Conservation (phyloP, 2,113 vertebrate genomes). For the Ciconia boyciana region DNA sequence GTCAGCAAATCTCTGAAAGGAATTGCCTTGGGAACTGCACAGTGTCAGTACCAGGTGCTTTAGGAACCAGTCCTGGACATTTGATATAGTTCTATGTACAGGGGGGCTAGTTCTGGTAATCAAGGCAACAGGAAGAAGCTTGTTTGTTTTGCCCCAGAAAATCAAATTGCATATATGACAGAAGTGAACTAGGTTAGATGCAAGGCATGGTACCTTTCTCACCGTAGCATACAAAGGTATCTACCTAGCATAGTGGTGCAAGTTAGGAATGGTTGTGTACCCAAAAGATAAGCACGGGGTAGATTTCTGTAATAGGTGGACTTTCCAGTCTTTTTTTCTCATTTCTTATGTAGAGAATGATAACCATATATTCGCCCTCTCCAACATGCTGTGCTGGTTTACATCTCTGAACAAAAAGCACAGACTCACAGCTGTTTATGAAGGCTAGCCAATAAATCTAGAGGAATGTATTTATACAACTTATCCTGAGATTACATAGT, state of each 20-base stretch:
- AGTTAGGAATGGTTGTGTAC: neutral
- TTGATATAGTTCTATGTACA: neutral
- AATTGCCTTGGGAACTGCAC: constrained; percentile 21
- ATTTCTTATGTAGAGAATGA: neutral
- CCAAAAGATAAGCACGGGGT: neutral
- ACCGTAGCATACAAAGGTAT: neutral
- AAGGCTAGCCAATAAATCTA: constrained; percentile 38
- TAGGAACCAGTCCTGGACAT: constrained; percentile 7
- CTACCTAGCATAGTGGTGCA: neutral
- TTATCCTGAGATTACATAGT: neutral
- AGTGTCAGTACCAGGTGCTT: neutral
- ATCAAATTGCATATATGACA: neutral
- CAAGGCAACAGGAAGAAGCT: neutral
- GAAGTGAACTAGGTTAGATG: neutral
- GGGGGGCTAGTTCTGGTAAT: neutral
- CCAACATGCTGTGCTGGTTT: constrained; percentile 16
- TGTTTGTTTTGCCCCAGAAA: neutral
- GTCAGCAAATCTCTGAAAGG: neutral
- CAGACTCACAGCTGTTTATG: constrained; percentile 28
- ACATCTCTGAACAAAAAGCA: constrained; percentile 27
- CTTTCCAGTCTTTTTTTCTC: neutral
- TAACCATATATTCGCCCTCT: neutral
- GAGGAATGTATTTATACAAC: constrained; percentile 21
- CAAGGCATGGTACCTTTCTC: neutral
- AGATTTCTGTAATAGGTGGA: neutral